A percentile compares a stretch with the other conserved stretches of the same genome.
Conservation (phyloP, 2,797 vertebrate species). For the Muraenolepis orangiensis region DNA sequence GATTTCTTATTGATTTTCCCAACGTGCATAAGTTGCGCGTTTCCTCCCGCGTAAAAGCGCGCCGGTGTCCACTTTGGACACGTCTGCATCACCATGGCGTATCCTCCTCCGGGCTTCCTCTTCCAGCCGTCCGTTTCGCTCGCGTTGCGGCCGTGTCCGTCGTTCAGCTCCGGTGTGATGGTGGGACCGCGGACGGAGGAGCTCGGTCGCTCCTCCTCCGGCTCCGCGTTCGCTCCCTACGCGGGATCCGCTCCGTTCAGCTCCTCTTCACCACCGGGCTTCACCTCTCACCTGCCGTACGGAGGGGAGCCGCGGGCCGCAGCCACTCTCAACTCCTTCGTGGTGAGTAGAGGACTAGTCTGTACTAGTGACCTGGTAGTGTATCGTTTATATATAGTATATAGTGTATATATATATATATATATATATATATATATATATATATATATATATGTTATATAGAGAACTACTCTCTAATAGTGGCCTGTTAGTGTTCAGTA, state of each 20-base stretch:
- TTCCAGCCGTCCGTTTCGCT: constrained; percentile 88
- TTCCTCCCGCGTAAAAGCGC: constrained; percentile 23
- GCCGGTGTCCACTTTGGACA: constrained; percentile 48
- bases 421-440: no score
- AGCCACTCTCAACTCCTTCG: constrained; percentile 82
- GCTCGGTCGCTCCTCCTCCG: constrained; percentile 84
- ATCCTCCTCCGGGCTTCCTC: constrained; percentile 92
- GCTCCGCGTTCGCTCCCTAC: constrained; percentile 93
- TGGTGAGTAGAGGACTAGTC: constrained; percentile 91
- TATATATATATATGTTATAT: no score
- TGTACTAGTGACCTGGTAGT: no score
- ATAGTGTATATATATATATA: no score
- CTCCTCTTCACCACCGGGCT: constrained; percentile 60
- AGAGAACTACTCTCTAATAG: no score
- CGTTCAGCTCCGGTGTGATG: constrained; percentile 83
- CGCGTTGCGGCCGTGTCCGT: constrained; percentile 85
- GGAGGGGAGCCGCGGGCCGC: constrained; percentile 83
- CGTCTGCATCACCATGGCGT: constrained; percentile 80
- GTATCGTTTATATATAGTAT: no score
- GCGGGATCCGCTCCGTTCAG: constrained; percentile 82
- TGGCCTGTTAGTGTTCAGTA: no score
- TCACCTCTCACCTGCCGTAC: constrained; percentile 86
- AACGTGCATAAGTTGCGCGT: constrained; percentile 35
- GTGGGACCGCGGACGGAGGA: constrained; percentile 86
- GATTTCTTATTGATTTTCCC: constrained; percentile 1